phyloP scores from a whole-genome alignment of 2,797 vertebrate species.

The Nothura maculosa region DNA sequence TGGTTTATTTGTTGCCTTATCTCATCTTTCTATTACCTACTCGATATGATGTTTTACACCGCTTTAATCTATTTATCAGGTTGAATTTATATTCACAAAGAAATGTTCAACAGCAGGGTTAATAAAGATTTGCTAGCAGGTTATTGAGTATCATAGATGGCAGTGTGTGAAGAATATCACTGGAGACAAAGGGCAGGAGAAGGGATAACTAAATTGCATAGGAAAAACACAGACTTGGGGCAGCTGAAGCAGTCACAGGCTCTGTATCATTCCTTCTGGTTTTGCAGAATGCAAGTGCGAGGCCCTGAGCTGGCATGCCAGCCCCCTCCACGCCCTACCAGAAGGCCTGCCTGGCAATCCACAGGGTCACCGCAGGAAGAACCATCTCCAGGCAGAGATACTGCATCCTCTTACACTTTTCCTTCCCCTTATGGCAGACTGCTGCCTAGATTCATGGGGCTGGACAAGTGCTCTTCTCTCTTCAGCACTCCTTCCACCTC shows the following conservation, averaged over 20 bases:
- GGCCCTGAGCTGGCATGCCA: not conserved
- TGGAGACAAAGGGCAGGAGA: not conserved
- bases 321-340: not conserved
- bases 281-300: not conserved
- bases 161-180: not conserved
- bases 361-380: not conserved
- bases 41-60: not conserved
- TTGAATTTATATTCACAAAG: not conserved
- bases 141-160: not conserved
- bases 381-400: not conserved
- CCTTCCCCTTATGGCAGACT: not conserved
- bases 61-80: not conserved
- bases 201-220: not conserved
- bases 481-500: not conserved
- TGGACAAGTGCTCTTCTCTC: not conserved
- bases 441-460: not conserved
- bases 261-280: not conserved
- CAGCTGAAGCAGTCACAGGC: fast-evolving
- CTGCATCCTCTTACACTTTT: not conserved
- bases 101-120: not conserved
- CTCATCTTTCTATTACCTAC: not conserved
- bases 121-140: not conserved
- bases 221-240: not conserved
- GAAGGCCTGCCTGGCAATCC: not conserved
- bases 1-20: not conserved